These are phyloP conservation scores for Lycorma delicatula DNA, from an alignment of 1,140 invertebrate species.

Conservation along the genomic window DNA sequence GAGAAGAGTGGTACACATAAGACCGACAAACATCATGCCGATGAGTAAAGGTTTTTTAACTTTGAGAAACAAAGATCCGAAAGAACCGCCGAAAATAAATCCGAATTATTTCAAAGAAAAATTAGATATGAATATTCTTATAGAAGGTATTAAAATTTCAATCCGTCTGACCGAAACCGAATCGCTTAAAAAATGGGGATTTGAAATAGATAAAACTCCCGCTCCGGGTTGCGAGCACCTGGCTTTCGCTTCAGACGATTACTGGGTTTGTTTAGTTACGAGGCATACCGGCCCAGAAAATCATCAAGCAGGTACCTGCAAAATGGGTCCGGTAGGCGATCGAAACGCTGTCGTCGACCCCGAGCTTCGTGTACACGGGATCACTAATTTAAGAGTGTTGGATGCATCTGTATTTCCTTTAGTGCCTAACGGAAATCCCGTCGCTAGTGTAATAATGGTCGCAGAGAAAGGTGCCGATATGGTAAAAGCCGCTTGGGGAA, in stretches of 20 bases:
- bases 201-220: conserved; percentile 22
- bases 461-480: conserved; percentile 47
- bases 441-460: conserved; percentile 44
- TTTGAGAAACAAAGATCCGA: conserved; percentile 42
- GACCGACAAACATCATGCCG: conserved; percentile 33
- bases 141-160: conserved; percentile 41
- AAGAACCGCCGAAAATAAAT: conserved; percentile 46
- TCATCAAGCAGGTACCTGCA: conserved; percentile 63
- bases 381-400: conserved; percentile 56
- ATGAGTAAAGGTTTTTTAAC: conserved; percentile 38
- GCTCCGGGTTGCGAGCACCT: conserved; percentile 35
- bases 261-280: conserved; percentile 55
- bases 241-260: conserved; percentile 44
- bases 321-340: conserved; percentile 62
- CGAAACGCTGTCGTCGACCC: conserved; percentile 54
- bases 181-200: conserved; percentile 28
- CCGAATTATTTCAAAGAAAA: conserved; percentile 45
- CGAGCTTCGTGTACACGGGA: conserved; percentile 53
- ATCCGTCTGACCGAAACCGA: conserved; percentile 32
- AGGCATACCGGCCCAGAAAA: conserved; percentile 53
- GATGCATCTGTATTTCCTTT: conserved; percentile 55
- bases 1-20: conserved; percentile 10
- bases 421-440: conserved; percentile 43
- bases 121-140: conserved; percentile 38
- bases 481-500: conserved; percentile 38